These are phyloP conservation scores for Drosophila tanythrix DNA, from an alignment of 2,888 invertebrate genomes.

Conservation along the genomic window DNA sequence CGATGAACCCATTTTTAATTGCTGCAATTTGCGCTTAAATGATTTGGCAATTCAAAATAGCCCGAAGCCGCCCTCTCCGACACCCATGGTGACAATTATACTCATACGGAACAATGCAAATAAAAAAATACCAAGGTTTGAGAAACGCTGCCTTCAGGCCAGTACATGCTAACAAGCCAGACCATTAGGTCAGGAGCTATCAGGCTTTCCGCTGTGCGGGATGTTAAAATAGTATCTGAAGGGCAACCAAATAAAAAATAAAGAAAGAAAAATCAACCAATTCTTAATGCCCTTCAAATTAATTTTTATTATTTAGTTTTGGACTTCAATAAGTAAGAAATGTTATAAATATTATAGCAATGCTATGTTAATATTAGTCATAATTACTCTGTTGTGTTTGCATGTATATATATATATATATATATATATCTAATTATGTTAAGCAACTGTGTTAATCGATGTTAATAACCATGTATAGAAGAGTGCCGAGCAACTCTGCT, in stretches of 20 bases:
- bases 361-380: neutral
- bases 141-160: slow-evolving; percentile 52
- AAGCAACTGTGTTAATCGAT: neutral
- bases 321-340: neutral
- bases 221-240: slow-evolving; percentile 23
- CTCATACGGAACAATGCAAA: slow-evolving; percentile 46
- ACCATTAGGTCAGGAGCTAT: slow-evolving; percentile 51
- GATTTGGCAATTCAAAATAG: slow-evolving; percentile 67
- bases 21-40: slow-evolving; percentile 73
- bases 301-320: too few relatives aligned
- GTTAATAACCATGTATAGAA: neutral
- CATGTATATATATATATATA: neutral
- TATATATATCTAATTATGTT: neutral
- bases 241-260: slow-evolving; percentile 23
- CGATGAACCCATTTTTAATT: slow-evolving; percentile 66
- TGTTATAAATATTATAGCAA: neutral
- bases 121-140: slow-evolving; percentile 2
- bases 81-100: slow-evolving; percentile 83
- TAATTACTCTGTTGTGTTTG: neutral
- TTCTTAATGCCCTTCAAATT: slow-evolving; percentile 7
- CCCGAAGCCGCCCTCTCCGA: slow-evolving; percentile 49
- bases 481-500: neutral
- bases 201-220: slow-evolving; percentile 5
- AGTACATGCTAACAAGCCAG: slow-evolving; percentile 49
- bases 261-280: slow-evolving; percentile 4